Evolutionary conservation across 2,888 invertebrate genomes (phyloP).

Genomic region (Cenopis cana): DNA sequence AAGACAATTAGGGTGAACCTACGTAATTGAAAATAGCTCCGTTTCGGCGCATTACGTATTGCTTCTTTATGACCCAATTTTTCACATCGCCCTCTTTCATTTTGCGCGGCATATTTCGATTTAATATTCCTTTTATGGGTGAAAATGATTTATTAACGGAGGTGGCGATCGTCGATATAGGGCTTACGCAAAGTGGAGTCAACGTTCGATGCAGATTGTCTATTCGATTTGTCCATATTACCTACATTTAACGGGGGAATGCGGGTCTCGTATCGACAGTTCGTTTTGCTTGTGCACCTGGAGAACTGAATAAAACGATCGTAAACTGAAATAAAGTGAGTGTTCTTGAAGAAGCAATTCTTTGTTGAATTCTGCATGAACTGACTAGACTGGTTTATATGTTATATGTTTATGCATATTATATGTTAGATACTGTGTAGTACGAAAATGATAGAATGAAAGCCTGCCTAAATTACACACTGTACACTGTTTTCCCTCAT

Average conservation of each 20-base stretch:
- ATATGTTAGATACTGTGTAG: not conserved
- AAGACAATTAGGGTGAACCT: conserved; percentile 31
- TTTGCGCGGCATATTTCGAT: conserved; percentile 68
- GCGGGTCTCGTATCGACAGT: conserved; percentile 28
- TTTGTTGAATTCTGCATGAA: not conserved
- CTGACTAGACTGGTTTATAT: not conserved
- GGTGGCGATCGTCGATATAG: conserved; percentile 61
- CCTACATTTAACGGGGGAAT: conserved; percentile 1
- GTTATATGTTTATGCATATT: not conserved
- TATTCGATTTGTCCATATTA: conserved; percentile 21
- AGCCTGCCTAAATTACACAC: not conserved
- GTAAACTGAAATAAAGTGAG: conserved; percentile 39
- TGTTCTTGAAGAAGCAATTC: conserved; percentile 8
- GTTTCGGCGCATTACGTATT: conserved; percentile 67
- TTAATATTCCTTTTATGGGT: conserved; percentile 75
- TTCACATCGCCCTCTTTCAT: conserved; percentile 70
- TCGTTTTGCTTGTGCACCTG: conserved; percentile 38
- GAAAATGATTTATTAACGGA: conserved; percentile 73
- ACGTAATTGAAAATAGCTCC: conserved; percentile 70
- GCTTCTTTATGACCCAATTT: conserved; percentile 78
- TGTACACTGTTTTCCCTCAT: too few relatives aligned
- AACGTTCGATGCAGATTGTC: conserved; percentile 34
- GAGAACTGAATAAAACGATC: conserved; percentile 30
- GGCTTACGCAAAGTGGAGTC: conserved; percentile 60
- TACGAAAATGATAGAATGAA: not conserved